These are phyloP conservation scores for Cherax quadricarinatus DNA, from an alignment of 1,140 invertebrate genomes.

Conservation along the genomic window DNA sequence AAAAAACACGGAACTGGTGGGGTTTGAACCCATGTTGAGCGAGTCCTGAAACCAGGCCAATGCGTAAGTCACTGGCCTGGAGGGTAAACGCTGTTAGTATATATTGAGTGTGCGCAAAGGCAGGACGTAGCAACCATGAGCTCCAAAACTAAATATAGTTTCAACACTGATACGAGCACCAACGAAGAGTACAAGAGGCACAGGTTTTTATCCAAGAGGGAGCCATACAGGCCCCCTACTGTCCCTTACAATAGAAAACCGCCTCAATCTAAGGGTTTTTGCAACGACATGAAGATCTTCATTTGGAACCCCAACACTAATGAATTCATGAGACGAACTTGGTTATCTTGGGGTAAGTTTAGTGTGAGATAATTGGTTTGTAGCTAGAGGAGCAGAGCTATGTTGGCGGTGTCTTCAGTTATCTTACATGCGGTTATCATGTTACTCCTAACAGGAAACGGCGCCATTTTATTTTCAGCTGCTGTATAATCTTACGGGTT, in stretches of 20 bases:
- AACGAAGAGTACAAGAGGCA: neutral
- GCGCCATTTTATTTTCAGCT: no score
- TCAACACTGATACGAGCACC: neutral
- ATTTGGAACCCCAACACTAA: slow-evolving; percentile 1
- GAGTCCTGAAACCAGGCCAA: no score
- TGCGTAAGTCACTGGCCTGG: no score
- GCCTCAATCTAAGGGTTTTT: neutral
- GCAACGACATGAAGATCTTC: neutral
- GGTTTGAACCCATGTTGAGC: no score
- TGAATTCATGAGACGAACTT: neutral
- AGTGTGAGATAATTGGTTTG: no score
- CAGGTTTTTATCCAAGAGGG: neutral
- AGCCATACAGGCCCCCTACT: neutral
- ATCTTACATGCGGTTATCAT: no score
- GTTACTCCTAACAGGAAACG: no score
- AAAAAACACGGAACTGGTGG: no score
- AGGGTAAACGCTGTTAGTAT: no score
- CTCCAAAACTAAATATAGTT: neutral
- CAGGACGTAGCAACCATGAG: neutral
- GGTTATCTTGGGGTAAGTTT: slow-evolving; percentile 7
- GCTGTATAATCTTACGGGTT: no score
- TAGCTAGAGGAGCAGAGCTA: no score
- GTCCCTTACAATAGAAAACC: neutral
- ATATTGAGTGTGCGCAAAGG: neutral
- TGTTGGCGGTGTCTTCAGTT: no score